These are phyloP conservation scores for Otis tarda DNA, from an alignment of 2,113 vertebrate species.

Conservation along the genomic window DNA sequence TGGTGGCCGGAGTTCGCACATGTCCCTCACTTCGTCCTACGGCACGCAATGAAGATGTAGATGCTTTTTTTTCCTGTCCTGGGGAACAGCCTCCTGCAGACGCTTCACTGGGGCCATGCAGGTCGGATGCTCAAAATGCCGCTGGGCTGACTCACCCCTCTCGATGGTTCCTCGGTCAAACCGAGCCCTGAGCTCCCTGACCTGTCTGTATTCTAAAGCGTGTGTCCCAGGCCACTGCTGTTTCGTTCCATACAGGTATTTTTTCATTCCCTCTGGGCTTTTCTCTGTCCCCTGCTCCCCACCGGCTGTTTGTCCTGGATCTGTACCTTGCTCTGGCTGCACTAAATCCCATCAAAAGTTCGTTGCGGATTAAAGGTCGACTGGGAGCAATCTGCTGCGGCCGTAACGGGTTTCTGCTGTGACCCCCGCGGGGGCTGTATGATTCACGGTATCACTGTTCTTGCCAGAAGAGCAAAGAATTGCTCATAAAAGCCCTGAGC, in stretches of 20 bases:
- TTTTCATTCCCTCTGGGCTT: not conserved
- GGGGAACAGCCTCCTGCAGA: not conserved
- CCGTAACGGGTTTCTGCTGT: slow-evolving; percentile 8
- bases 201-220: not conserved
- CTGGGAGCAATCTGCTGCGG: not conserved
- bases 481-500: not conserved
- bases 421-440: not conserved
- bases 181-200: not conserved
- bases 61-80: not conserved
- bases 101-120: not conserved
- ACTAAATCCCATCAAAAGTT: slow-evolving; percentile 9
- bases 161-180: not conserved
- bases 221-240: not conserved
- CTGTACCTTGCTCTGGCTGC: not conserved
- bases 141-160: slow-evolving; percentile 8
- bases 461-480: not conserved
- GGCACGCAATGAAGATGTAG: not conserved
- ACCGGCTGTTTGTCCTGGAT: slow-evolving; percentile 10
- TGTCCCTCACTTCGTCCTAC: not conserved
- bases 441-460: not conserved
- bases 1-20: not conserved
- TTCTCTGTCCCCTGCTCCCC: not conserved
- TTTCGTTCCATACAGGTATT: not conserved
- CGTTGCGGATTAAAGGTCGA: not conserved
- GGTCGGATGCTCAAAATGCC: not conserved